Evolutionary conservation across 2,888 invertebrate species (phyloP).

Genomic region (Standfussiana lucernea): DNA sequence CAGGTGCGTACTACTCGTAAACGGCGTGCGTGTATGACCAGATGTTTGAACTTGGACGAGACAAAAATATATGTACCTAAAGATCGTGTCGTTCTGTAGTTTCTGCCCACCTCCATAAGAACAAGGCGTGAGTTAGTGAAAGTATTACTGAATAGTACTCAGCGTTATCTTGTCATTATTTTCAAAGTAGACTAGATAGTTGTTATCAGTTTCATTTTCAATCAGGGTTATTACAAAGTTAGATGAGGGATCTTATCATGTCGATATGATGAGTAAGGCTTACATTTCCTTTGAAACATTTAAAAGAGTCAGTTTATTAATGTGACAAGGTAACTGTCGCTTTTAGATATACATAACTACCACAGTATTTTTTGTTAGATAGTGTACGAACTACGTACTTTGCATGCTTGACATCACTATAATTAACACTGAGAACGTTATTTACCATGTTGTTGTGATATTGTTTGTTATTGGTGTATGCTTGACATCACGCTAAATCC

Average conservation of each 20-base stretch:
- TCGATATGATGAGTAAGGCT: conserved; percentile 27
- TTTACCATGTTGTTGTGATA: too few relatives aligned
- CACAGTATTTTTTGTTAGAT: neutral
- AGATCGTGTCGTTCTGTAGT: neutral
- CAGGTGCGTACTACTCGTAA: neutral
- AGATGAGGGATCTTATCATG: conserved; percentile 38
- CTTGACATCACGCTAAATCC: neutral
- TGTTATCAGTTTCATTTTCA: conserved; percentile 40
- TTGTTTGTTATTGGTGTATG: too few relatives aligned
- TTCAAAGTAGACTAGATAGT: conserved; percentile 30
- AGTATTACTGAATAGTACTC: neutral
- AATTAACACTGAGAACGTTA: too few relatives aligned
- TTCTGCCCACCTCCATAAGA: neutral
- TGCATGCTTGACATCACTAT: too few relatives aligned
- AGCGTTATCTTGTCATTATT: conserved; percentile 29
- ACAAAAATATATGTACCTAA: neutral
- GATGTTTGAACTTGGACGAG: neutral
- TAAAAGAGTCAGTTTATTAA: conserved; percentile 5
- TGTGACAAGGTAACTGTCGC: neutral
- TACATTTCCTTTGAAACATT: conserved; percentile 8
- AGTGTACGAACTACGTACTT: too few relatives aligned
- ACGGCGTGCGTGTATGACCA: neutral
- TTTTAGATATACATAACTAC: neutral
- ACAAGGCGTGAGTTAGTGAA: neutral
- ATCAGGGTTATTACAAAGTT: conserved; percentile 41